phyloP scores from a whole-genome alignment of 2,113 vertebrate species.

The Cathartes aura region DNA sequence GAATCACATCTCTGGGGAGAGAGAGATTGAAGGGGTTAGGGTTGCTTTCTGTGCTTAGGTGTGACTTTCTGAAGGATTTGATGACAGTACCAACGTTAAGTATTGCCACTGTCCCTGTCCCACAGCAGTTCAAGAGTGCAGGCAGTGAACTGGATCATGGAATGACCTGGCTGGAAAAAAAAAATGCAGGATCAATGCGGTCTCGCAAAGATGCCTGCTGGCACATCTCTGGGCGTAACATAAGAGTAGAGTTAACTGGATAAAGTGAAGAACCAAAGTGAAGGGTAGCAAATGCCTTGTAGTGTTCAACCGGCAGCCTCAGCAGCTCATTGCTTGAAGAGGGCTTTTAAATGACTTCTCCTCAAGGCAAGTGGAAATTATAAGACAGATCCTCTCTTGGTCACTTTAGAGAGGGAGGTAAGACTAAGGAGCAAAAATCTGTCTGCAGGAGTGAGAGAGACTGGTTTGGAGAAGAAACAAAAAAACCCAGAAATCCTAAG shows the following conservation, averaged over 20 bases:
- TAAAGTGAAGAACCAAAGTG: neutral
- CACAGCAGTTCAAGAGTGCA: neutral
- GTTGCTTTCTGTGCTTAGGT: neutral
- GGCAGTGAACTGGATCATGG: neutral
- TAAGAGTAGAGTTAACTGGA: neutral
- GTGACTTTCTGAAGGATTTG: neutral
- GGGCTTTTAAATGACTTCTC: neutral
- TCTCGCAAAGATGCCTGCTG: neutral
- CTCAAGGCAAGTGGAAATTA: neutral
- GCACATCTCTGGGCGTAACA: fast-evolving
- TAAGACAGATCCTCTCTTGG: neutral
- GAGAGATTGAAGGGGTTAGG: neutral
- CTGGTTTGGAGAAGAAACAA: neutral
- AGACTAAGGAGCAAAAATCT: neutral
- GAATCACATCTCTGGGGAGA: neutral
- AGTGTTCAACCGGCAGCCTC: neutral
- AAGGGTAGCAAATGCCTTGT: neutral
- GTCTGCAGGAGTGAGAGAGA: neutral
- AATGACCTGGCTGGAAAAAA: neutral
- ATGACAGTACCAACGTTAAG: neutral
- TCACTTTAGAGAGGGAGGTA: neutral
- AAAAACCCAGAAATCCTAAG: neutral
- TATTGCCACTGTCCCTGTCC: neutral
- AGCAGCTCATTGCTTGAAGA: neutral
- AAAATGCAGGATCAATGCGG: neutral